phyloP scores from a whole-genome alignment of 37 sponge, comb jelly and placozoan species.

The Crambe crambe region DNA sequence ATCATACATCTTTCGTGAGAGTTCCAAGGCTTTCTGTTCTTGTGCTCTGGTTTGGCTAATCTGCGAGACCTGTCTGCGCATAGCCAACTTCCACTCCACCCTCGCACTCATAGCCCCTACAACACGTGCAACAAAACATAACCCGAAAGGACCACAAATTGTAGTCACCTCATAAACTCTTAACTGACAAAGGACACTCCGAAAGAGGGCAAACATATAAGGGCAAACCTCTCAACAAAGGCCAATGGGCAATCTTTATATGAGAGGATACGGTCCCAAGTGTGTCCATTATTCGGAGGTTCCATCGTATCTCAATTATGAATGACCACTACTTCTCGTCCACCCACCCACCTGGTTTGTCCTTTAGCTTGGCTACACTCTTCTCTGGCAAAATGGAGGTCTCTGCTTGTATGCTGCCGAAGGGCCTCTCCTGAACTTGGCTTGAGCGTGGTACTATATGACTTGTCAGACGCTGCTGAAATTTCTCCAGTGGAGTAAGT shows the following conservation, averaged over 20 bases:
- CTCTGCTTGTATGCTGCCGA: background rate
- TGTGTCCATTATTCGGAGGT: too few relatives aligned
- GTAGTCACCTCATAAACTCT: too few relatives aligned
- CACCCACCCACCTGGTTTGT: conserved; percentile 48
- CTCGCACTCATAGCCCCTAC: conserved; percentile 30
- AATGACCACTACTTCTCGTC: too few relatives aligned
- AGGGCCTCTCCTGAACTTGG: background rate
- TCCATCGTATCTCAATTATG: too few relatives aligned
- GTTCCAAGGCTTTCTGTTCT: conserved; percentile 37
- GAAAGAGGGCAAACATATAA: too few relatives aligned
- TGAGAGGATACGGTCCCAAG: too few relatives aligned
- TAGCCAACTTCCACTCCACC: conserved; percentile 21
- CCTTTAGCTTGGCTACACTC: conserved; percentile 12
- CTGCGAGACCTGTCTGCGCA: conserved; percentile 46
- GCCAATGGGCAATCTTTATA: too few relatives aligned
- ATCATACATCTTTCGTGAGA: conserved; percentile 40
- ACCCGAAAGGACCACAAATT: too few relatives aligned
- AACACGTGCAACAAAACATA: background rate
- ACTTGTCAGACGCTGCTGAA: conserved; percentile 4
- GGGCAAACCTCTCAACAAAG: too few relatives aligned
- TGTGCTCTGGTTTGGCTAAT: conserved; percentile 35
- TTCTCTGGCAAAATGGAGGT: conserved; percentile 16
- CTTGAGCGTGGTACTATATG: background rate
- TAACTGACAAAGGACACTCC: too few relatives aligned
- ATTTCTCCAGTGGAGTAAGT: conserved; percentile 16